Evolutionary conservation across 2,888 invertebrate genomes (phyloP).

Genomic region (Bimastos eiseni): DNA sequence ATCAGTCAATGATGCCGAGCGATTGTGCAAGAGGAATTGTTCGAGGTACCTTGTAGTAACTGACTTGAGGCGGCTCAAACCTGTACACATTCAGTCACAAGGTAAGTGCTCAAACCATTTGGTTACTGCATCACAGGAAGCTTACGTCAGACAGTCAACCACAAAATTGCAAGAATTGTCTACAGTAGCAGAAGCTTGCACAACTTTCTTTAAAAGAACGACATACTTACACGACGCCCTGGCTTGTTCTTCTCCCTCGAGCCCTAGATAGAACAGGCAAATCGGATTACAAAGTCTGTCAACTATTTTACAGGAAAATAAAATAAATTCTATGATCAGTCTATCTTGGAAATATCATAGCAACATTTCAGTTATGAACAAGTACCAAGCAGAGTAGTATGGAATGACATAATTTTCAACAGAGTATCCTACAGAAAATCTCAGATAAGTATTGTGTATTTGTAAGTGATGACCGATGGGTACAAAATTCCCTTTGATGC

Average conservation of each 20-base stretch:
- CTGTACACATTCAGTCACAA: too few species aligned
- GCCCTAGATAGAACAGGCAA: not conserved
- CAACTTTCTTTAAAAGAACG: not conserved
- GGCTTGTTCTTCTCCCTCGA: slow-evolving; percentile 13
- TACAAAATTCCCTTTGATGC: not conserved
- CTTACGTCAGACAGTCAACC: not conserved
- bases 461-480: not conserved
- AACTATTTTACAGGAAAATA: not conserved
- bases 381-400: not conserved
- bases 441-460: not conserved
- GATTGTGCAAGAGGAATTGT: not conserved
- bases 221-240: slow-evolving; percentile 13
- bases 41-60: not conserved
- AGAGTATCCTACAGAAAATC: not conserved
- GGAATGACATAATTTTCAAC: not conserved
- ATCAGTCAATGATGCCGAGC: not conserved
- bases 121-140: not conserved
- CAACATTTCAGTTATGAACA: not conserved
- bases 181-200: too few species aligned
- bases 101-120: too few species aligned
- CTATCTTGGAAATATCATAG: not conserved
- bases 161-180: not conserved
- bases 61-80: too few species aligned
- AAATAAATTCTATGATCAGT: not conserved
- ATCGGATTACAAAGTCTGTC: not conserved